Evolutionary conservation across 2,888 invertebrate species (phyloP).

Genomic region (Dromius quadrimaculatus): DNA sequence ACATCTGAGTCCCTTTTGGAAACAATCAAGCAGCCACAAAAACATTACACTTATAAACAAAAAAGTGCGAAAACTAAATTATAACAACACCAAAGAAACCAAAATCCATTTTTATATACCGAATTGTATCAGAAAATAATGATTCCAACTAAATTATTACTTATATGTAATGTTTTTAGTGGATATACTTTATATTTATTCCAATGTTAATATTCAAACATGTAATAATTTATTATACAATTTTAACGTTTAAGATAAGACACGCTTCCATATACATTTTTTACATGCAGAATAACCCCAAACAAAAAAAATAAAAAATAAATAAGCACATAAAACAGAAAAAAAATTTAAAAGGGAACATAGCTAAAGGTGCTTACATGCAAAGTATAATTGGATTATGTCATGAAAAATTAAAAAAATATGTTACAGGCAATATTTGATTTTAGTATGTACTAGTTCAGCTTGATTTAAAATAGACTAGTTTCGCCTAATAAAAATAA

Average conservation of each 20-base stretch:
- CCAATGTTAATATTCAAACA: not conserved
- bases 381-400: conserved; percentile 4
- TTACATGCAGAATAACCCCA: conserved; percentile 7
- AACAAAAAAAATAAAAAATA: conserved; percentile 3
- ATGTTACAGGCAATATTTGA: too few species aligned
- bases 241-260: not conserved
- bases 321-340: not conserved
- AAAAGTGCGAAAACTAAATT: conserved; percentile 24
- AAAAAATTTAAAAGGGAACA: conserved; percentile 44
- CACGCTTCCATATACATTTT: conserved; percentile 16
- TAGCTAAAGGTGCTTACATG: conserved; percentile 47
- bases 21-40: conserved; percentile 27
- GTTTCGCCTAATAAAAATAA: too few species aligned
- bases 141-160: too few species aligned
- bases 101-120: not conserved
- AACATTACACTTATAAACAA: conserved; percentile 17
- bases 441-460: too few species aligned
- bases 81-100: conserved; percentile 21
- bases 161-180: conserved; percentile 15
- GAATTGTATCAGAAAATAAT: conserved; percentile 1
- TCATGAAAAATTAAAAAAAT: too few species aligned
- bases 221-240: not conserved
- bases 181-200: not conserved
- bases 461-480: too few species aligned
- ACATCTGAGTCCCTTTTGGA: conserved; percentile 22